Evolutionary conservation across 2,888 invertebrate species (phyloP).

Genomic region (Volucella bombylans): DNA sequence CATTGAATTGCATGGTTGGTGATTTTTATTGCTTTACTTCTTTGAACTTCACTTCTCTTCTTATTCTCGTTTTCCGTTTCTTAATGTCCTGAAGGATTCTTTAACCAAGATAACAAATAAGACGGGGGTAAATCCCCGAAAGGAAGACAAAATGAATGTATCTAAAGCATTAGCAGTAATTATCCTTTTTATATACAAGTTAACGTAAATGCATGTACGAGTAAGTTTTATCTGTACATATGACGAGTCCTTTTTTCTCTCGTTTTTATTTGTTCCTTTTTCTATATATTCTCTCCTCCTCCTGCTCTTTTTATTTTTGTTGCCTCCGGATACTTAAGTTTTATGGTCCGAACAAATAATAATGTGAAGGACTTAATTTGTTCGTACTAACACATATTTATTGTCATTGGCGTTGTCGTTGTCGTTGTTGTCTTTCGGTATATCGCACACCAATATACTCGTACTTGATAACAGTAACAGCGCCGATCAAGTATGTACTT

Average conservation of each 20-base stretch:
- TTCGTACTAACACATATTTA: conserved; percentile 33
- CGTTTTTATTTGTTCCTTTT: too few relatives aligned
- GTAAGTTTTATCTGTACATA: conserved; percentile 26
- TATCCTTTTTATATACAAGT: conserved; percentile 67
- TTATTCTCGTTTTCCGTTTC: neutral
- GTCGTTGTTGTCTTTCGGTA: neutral
- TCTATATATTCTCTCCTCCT: too few relatives aligned
- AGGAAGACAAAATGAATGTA: conserved; percentile 50
- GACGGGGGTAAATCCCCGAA: neutral
- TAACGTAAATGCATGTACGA: neutral
- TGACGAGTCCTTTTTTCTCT: conserved; percentile 3
- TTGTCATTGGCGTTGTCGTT: neutral
- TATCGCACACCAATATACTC: conserved; percentile 8
- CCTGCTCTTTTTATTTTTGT: conserved; percentile 2
- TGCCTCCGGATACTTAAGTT: conserved; percentile 51
- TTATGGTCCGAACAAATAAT: conserved; percentile 69
- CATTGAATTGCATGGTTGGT: conserved; percentile 58
- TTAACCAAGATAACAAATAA: conserved; percentile 8
- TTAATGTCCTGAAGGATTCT: neutral
- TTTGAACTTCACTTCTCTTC: neutral
- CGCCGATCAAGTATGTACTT: conserved; percentile 26
- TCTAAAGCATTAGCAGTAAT: conserved; percentile 65
- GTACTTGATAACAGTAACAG: neutral
- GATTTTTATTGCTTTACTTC: conserved; percentile 57
- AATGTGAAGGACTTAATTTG: conserved; percentile 71